Conservation (phyloP, 2,113 vertebrate species). For the Podarcis muralis region DNA sequence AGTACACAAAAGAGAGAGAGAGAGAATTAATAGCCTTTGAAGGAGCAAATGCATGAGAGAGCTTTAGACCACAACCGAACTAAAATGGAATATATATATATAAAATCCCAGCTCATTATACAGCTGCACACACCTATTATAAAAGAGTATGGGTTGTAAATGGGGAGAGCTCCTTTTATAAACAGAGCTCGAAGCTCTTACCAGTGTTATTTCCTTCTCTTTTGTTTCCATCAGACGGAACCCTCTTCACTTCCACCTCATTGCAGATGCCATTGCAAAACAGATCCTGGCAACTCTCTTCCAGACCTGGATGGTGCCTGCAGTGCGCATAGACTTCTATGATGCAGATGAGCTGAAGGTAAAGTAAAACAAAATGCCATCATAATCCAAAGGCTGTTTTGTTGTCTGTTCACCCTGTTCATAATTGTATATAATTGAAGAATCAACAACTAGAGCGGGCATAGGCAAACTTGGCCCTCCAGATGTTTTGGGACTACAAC, state of each 20-base stretch:
- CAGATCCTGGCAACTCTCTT: constrained; percentile 95
- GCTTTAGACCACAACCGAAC: not conserved
- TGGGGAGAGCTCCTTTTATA: not conserved
- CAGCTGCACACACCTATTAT: not conserved
- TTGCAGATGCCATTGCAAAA: constrained; percentile 95
- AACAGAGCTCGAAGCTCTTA: not conserved
- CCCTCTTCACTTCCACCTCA: constrained; percentile 97
- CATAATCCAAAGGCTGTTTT: not conserved
- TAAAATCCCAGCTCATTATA: not conserved
- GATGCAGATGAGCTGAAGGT: constrained; percentile 98
- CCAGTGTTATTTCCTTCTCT: not conserved
- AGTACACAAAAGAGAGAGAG: not conserved
- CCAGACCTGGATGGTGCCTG: constrained; percentile 98
- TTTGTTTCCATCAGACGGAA: constrained; percentile 82
- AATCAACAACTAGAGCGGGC: not conserved
- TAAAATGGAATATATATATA: not conserved
- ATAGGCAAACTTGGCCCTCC: no score
- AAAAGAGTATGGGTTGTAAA: not conserved
- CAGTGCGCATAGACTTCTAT: constrained; percentile 95
- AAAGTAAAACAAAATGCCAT: constrained; percentile 26
- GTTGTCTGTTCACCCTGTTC: not conserved
- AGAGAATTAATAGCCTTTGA: constrained; percentile 28
- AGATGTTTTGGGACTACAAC: no score
- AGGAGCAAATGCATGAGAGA: not conserved
- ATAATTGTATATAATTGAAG: not conserved